phyloP scores from a whole-genome alignment of 1,140 invertebrate species.

The Macrobrachium rosenbergii region DNA sequence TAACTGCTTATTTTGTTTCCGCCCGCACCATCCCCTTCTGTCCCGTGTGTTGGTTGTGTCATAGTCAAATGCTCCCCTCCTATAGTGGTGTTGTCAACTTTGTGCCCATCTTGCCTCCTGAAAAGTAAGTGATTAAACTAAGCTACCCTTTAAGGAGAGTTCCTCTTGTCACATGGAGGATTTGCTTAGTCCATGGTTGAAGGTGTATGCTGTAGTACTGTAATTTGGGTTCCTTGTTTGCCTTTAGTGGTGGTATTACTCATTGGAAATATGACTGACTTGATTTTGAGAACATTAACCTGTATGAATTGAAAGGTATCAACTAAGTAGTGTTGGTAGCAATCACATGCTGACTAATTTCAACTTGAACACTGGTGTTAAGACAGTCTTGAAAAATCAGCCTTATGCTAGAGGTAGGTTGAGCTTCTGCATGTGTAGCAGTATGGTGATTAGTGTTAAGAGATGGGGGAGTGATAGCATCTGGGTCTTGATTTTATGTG shows the following conservation, averaged over 20 bases:
- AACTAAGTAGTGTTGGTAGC: neutral
- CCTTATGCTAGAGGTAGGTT: too few species aligned
- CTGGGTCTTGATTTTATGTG: too few species aligned
- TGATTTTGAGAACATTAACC: neutral
- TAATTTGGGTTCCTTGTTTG: neutral
- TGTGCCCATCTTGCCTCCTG: slow-evolving; percentile 58
- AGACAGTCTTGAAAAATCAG: too few species aligned
- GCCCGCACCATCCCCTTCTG: slow-evolving; percentile 38
- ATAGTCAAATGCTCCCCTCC: slow-evolving; percentile 53
- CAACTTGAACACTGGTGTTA: too few species aligned
- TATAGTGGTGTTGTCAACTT: slow-evolving; percentile 62
- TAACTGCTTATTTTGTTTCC: slow-evolving; percentile 49
- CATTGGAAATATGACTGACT: neutral
- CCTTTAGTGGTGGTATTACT: neutral
- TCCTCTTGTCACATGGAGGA: neutral
- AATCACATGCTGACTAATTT: too few species aligned
- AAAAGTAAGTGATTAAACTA: slow-evolving; percentile 58
- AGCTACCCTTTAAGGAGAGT: slow-evolving; percentile 17
- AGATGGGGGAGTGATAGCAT: too few species aligned
- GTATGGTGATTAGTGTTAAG: too few species aligned
- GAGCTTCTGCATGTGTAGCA: too few species aligned
- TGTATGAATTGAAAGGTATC: neutral
- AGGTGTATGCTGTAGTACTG: neutral
- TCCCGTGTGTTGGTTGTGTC: slow-evolving; percentile 54
- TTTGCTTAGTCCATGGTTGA: slow-evolving; percentile 12